Evolutionary conservation across 2,113 vertebrate genomes (phyloP), one percentile per base, ranked within the genome.

Genomic region (Gnathonemus longibarbis): DNA sequence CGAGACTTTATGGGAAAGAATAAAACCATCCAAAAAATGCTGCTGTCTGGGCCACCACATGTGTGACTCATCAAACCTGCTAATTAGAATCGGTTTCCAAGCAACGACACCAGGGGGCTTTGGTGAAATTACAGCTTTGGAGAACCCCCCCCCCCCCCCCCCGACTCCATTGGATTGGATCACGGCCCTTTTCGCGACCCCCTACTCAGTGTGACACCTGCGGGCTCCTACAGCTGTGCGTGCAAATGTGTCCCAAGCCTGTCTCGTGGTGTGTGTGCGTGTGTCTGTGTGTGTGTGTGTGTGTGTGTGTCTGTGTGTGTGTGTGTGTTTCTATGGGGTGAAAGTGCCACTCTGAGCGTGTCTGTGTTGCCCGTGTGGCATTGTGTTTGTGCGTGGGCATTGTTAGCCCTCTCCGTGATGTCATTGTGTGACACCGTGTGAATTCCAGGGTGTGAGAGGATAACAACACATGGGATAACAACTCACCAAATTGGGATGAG

Each of bases 61-160:
- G 66, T 91, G 89, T 84, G 91, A 91, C 91, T 93, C 90, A 90
- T 89, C 83, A 83, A 87, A 91, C 91, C 87, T 89, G 92, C 92
- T 93, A 92, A 93, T 93, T 92, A 93, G 90, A 92, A 90, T 86
- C 91, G 46, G 92, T 93, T 91, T 90, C 92, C 92, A 92, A 50
- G 93, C 93, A 93, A 93, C 92, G 45, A 84, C 88, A 83, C 86
- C 89, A 58, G 90, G 84, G 90, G 91, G 80, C 84, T 87, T 35
- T 70, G 89, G 90, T 48, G 56, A 91, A 92, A 92, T 92, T 91
- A 92, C 87, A 77, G 62, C 90, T 53, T 91, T 87, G 91, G 88
- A 56, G 58, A 84, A 77, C 35, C 21, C 86, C 90, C 49, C 66
- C 77, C 90, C 39, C 86, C 90, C 49, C 42, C 66, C 85, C 91